phyloP scores from a whole-genome alignment of 2,113 vertebrate genomes.

The Nothobranchius kuhntae region DNA sequence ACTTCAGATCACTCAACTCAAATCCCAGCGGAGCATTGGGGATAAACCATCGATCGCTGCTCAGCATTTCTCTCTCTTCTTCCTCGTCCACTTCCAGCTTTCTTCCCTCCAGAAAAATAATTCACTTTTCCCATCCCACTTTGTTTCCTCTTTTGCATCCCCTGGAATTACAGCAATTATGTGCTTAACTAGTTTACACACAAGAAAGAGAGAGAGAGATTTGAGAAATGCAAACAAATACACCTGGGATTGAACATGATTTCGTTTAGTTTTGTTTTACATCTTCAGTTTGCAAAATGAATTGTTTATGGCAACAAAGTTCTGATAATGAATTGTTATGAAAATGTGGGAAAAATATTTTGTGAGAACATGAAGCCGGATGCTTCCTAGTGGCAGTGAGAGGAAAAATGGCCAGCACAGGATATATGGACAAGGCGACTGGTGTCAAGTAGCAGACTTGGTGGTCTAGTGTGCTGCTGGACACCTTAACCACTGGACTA shows the following conservation, averaged over 20 bases:
- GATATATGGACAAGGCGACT: no score
- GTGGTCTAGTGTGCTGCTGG: no score
- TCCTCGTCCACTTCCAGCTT: constrained; percentile 33
- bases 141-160: constrained; percentile 40
- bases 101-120: constrained; percentile 53
- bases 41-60: constrained; percentile 62
- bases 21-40: constrained; percentile 62
- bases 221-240: constrained; percentile 56
- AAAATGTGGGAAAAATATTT: no score
- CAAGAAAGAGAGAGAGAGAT: constrained; percentile 35
- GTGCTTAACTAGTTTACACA: constrained; percentile 55
- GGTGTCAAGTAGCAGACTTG: no score
- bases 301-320: no score
- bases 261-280: constrained; percentile 18
- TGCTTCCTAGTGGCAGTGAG: no score
- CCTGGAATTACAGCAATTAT: constrained; percentile 61
- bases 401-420: no score
- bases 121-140: constrained; percentile 65
- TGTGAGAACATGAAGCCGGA: no score
- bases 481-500: no score
- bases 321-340: no score
- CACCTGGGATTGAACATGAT: constrained; percentile 42
- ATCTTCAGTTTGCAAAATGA: constrained; percentile 30
- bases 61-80: constrained; percentile 33
- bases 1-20: constrained; percentile 70